These are phyloP conservation scores for Halictus quadricinctus DNA, from an alignment of 2,888 invertebrate genomes.

Conservation along the genomic window DNA sequence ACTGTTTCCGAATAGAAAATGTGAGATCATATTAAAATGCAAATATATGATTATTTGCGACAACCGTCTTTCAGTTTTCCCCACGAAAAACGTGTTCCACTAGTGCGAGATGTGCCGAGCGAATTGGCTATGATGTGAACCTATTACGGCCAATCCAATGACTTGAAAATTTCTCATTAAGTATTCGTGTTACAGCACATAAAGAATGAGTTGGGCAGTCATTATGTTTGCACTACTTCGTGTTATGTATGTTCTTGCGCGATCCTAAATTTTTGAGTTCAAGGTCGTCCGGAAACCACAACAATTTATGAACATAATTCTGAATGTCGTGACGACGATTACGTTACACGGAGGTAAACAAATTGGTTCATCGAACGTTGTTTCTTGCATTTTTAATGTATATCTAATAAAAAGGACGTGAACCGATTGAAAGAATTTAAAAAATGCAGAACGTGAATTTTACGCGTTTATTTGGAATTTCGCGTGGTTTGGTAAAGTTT, in stretches of 20 bases:
- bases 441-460: background rate
- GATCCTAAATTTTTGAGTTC: slow-evolving; percentile 2
- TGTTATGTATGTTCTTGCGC: background rate
- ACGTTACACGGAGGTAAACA: background rate
- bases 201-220: slow-evolving; percentile 19
- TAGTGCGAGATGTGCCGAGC: slow-evolving; percentile 11
- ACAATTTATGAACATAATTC: background rate
- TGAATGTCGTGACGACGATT: background rate
- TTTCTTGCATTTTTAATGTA: background rate
- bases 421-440: background rate
- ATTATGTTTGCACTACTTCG: slow-evolving; percentile 22
- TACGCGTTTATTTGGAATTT: background rate
- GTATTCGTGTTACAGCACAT: slow-evolving; percentile 23
- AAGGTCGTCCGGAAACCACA: background rate
- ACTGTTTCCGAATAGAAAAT: background rate
- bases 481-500: background rate
- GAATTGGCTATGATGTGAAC: slow-evolving; percentile 19
- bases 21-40: too few relatives aligned
- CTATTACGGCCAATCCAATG: slow-evolving; percentile 29
- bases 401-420: background rate
- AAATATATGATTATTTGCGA: background rate
- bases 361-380: background rate
- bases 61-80: background rate
- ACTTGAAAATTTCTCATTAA: slow-evolving; percentile 27
- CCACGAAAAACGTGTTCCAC: slow-evolving; percentile 7